Percentiles rank a stretch among this genome's conserved stretches.
These are phyloP conservation scores for Helogale parvula DNA, from an alignment of 2,113 vertebrate genomes.

Conservation along the genomic window DNA sequence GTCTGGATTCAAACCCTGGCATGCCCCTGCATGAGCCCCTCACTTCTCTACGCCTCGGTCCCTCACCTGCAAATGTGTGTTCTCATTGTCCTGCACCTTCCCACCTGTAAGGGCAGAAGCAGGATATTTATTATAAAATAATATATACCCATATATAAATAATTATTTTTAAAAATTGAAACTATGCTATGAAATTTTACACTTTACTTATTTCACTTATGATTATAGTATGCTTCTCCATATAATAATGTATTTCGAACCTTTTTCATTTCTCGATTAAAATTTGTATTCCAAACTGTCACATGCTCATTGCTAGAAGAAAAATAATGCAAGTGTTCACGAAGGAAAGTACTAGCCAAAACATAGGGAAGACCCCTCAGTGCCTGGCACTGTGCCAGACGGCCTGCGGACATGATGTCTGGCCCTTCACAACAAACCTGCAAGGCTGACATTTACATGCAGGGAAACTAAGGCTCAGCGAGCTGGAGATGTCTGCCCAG, in stretches of 20 bases:
- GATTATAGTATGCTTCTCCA: background rate
- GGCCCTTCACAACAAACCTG: background rate
- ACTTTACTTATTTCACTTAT: background rate
- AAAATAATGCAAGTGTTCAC: background rate
- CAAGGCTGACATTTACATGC: background rate
- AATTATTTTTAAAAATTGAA: conserved; percentile 18
- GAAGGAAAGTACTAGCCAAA: background rate
- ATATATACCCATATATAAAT: background rate
- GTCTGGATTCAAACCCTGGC: background rate
- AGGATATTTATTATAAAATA: background rate
- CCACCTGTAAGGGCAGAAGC: background rate
- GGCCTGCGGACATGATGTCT: no score
- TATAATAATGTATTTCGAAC: background rate
- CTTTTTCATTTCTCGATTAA: conserved; percentile 24
- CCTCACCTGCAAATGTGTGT: background rate
- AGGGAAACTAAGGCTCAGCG: background rate
- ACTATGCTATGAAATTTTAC: conserved; percentile 4
- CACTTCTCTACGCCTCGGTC: background rate
- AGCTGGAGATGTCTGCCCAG: background rate
- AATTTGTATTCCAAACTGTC: background rate
- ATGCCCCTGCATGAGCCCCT: background rate
- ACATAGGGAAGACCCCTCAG: background rate
- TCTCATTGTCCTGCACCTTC: background rate
- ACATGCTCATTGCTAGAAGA: background rate
- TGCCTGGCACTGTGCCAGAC: background rate